Evolutionary conservation across 2,113 vertebrate species (phyloP), one percentile per base, ranked within the genome.

Genomic region (Aptenodytes forsteri): DNA sequence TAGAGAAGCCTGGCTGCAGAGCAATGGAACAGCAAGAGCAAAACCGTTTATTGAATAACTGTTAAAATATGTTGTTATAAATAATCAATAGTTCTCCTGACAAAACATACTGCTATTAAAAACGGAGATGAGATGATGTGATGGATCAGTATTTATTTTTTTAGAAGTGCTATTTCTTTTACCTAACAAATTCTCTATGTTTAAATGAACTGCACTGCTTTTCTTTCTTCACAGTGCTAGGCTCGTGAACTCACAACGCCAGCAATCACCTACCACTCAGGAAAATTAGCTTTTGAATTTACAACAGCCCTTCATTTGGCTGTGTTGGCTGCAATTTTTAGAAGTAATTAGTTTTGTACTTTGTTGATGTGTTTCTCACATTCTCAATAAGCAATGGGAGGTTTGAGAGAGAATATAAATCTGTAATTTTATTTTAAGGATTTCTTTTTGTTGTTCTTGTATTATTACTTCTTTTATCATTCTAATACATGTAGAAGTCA

Each of bases 241-340:
- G 38, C 46, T 88, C 12, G 3, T 90, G 73, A 81, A 42, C 36
- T 82, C 58, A 30, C 25, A 86, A 44, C 55, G 95, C 30, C 61
- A 87, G 38, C 47, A 90, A 55, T 92, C 47, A 82, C 19, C 22
- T 58, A 10, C 67, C 61, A 72, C 52, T 92, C 3, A 14, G 22
- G 56, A 93, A 95, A 96, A 91, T 50, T 46, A 89, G 29, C 34
- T 89, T 85, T 76, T 94, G 56, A 89, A 66, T 91, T 95, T 92
- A 69, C 27, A 94, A 52, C 46, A 83, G 26, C 46, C 75, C 76
- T 86, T 95, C 36, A 66, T 73, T 95, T 90, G 52, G 7, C 65
- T 80, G 54, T 85, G 56, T 82, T 71, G 66, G 30, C 36, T 79
- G 66, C 38, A 72, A 10, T 76, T 89, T 91, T 82, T 52, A 56